Base-by-base conservation (phyloP, 2,888 invertebrate genomes). In the Carterocephalus palaemon region DNA sequence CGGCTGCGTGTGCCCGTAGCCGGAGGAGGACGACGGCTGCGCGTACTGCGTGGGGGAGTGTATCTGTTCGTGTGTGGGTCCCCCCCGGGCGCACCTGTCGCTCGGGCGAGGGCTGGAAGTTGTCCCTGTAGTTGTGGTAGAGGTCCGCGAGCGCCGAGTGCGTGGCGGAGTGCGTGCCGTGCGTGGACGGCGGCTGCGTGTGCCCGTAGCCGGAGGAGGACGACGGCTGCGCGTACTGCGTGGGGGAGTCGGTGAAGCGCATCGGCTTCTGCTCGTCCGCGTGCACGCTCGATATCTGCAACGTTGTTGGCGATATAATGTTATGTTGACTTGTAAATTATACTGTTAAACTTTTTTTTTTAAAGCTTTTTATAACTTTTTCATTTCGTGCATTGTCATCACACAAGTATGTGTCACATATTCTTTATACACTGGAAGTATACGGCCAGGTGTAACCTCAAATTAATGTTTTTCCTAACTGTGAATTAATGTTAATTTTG, bases 211-310 rank as follows among this genome's bases (percentile, higher is more conserved):
- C 85, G 0, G 86, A 85, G 0, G 87, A 84, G 0, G 88, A 83
- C 31, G 85, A 88, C 2, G 85, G 71, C 42, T 81, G 87, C 2
- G 88, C 87, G 70, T 91, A 91, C 62, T 92, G 92, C 46, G 91
- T 92, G 7, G 92, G 93, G 1, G 92, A 92, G 70, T 94, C 93
- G 0, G 93, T 92, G 75, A 93, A 93, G 42, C 93, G 84, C 34
- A 93, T 75, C 1, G 93, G 92, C 58, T 91, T 90, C 56, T 88
- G 88, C 51, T 90, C 90, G 38, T 88, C 88, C 9, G 83, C 67
- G 61, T 88, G 89, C 4, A 89, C 67, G 33, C 80, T 78, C 2
- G 82, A 68, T 45, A 85, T 75, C 85, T 85, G 73, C 0, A 71
- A 72, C 6, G 10, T 5, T 5, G 26, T 12, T 9, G 2, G 10